These are phyloP conservation scores for Metopia argyrocephala DNA, from an alignment of 2,888 invertebrate genomes.

Conservation along the genomic window DNA sequence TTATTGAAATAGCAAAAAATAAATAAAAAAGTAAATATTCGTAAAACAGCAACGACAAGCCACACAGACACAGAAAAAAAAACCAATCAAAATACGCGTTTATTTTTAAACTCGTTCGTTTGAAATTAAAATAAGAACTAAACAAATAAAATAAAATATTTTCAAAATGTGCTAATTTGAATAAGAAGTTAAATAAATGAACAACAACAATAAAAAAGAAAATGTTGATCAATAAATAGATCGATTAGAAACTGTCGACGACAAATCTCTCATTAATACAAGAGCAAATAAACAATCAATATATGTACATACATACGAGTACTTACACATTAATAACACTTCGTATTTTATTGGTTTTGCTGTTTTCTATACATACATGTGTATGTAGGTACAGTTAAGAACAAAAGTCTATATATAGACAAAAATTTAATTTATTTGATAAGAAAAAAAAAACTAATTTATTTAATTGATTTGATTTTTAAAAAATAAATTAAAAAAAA, in stretches of 20 bases:
- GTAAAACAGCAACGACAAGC: background rate
- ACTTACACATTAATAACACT: too few species aligned
- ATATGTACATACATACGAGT: too few species aligned
- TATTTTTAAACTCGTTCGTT: constrained; percentile 51
- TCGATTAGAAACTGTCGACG: background rate
- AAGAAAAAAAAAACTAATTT: too few species aligned
- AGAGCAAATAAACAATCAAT: too few species aligned
- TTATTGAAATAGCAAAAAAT: background rate
- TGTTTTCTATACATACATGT: too few species aligned
- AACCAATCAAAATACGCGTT: constrained; percentile 55
- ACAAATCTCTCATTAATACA: background rate
- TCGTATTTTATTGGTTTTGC: too few species aligned
- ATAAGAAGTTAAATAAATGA: constrained; percentile 9
- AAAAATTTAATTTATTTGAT: too few species aligned
- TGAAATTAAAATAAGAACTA: constrained; percentile 62
- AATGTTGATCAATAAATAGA: background rate
- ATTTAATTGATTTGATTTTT: too few species aligned
- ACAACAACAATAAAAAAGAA: constrained; percentile 6
- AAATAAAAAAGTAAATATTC: too few species aligned
- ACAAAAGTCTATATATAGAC: too few species aligned
- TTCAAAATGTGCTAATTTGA: background rate
- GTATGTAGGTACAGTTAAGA: too few species aligned
- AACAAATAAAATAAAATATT: constrained; percentile 36
- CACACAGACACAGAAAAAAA: constrained; percentile 13
- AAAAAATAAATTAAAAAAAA: too few species aligned